Conservation (phyloP, 2,113 vertebrate genomes). For the Cyprinodon tularosa region DNA sequence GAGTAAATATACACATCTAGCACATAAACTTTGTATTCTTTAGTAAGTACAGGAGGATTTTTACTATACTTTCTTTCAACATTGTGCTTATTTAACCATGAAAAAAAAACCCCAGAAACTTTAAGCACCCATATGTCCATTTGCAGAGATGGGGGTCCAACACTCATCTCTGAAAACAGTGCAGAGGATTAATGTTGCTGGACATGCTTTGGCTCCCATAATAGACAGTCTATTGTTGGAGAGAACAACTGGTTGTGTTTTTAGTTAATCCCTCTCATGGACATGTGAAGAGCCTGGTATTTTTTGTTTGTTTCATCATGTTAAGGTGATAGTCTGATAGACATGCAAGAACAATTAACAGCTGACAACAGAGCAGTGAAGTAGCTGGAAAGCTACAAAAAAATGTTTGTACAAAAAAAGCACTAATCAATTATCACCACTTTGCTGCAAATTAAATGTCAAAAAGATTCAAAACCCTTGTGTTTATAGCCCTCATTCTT, state of each 20-base stretch:
- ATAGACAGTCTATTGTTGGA: not conserved
- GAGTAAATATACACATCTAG: conserved; percentile 33
- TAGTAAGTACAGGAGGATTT: not conserved
- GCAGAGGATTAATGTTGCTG: not conserved
- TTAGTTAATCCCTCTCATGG: not conserved
- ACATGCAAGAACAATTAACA: conserved; percentile 11
- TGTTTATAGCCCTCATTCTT: conserved; percentile 3
- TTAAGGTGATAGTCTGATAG: conserved; percentile 9
- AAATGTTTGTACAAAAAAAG: conserved; percentile 11
- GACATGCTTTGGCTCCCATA: conserved; percentile 18
- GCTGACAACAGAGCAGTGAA: not conserved
- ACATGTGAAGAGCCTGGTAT: not conserved
- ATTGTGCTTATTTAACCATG: not conserved
- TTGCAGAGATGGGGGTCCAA: not conserved
- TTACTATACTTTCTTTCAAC: not conserved
- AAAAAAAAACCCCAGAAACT: not conserved
- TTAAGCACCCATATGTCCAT: conserved; percentile 1
- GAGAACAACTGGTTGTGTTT: conserved; percentile 12
- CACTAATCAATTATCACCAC: conserved; percentile 1
- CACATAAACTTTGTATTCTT: not conserved
- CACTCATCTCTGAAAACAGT: conserved; percentile 5
- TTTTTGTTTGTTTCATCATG: conserved; percentile 6
- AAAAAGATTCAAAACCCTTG: conserved; percentile 15
- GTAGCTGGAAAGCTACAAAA: not conserved
- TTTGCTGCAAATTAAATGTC: conserved; percentile 16